Conservation (phyloP, 92 coral and sea anemone species). For the Phenganax subtilis region DNA sequence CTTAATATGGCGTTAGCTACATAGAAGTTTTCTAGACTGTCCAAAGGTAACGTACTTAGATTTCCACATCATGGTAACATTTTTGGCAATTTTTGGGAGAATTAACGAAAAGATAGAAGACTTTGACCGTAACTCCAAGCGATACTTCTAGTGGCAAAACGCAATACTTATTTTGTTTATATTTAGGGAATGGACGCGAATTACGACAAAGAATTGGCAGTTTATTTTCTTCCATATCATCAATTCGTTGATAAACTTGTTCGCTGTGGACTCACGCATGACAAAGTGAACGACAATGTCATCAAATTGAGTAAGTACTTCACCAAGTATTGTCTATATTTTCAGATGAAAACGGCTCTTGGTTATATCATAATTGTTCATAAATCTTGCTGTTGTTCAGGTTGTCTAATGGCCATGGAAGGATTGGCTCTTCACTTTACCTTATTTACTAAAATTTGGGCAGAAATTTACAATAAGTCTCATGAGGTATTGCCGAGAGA, state of each 20-base stretch:
- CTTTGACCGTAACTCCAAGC: background rate
- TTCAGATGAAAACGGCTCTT: too few relatives aligned
- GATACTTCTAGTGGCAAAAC: background rate
- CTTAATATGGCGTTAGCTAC: slow-evolving; percentile 92
- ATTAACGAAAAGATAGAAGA: too few relatives aligned
- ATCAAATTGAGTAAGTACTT: slow-evolving; percentile 75
- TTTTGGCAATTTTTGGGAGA: too few relatives aligned
- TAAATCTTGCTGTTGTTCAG: slow-evolving; percentile 36
- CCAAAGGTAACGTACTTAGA: slow-evolving; percentile 60
- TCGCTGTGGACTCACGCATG: slow-evolving; percentile 81
- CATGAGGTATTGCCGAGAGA: slow-evolving; percentile 60
- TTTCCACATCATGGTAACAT: too few relatives aligned
- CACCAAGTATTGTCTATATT: too few relatives aligned
- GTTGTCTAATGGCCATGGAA: slow-evolving; percentile 90
- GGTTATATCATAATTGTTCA: background rate
- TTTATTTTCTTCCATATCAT: slow-evolving; percentile 82
- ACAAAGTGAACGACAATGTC: slow-evolving; percentile 69
- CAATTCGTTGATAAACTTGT: slow-evolving; percentile 84
- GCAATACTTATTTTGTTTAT: background rate
- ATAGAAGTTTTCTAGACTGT: slow-evolving; percentile 71
- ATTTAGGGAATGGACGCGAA: slow-evolving; percentile 82
- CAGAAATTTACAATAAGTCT: slow-evolving; percentile 86
- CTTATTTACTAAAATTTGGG: slow-evolving; percentile 87
- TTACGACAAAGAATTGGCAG: slow-evolving; percentile 68
- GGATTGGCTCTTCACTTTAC: slow-evolving; percentile 87